Percentiles rank a stretch among this genome's conserved stretches.
Conservation (phyloP, 2,888 invertebrate genomes). For the Hesperia comma region DNA sequence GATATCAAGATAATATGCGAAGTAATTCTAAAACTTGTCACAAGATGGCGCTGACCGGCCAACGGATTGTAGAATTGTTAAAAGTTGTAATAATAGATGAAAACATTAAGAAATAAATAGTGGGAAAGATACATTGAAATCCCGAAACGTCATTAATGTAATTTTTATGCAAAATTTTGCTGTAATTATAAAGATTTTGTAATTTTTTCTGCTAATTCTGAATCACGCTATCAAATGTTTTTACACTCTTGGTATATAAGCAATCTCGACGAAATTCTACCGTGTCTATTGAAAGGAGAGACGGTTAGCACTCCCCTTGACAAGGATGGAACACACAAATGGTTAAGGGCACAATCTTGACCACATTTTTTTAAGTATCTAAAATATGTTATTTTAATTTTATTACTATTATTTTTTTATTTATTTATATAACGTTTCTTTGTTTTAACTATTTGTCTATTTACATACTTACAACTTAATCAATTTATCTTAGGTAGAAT, state of each 20-base stretch:
- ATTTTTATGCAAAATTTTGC: neutral
- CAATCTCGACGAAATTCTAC: neutral
- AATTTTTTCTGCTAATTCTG: neutral
- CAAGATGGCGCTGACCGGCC: constrained; percentile 25
- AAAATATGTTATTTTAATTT: too few relatives aligned
- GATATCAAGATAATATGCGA: too few relatives aligned
- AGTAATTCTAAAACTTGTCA: neutral
- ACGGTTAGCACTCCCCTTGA: constrained; percentile 50
- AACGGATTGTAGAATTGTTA: neutral
- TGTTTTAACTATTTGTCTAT: too few relatives aligned
- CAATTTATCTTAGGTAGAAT: too few relatives aligned
- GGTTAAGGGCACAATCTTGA: constrained; percentile 47
- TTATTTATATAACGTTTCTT: too few relatives aligned
- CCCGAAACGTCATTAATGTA: neutral
- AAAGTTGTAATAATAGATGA: neutral
- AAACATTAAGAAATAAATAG: constrained; percentile 6
- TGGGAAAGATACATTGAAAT: neutral
- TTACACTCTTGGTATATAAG: constrained; percentile 17
- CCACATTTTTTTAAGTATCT: constrained; percentile 46
- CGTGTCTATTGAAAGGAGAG: constrained; percentile 52
- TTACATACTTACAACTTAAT: too few relatives aligned
- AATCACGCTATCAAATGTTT: constrained; percentile 21
- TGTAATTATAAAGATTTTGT: neutral
- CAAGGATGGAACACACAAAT: constrained; percentile 49
- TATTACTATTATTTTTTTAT: too few relatives aligned